Evolutionary conservation across 2,113 vertebrate genomes (phyloP).

Genomic region (Sapayoa aenigma): DNA sequence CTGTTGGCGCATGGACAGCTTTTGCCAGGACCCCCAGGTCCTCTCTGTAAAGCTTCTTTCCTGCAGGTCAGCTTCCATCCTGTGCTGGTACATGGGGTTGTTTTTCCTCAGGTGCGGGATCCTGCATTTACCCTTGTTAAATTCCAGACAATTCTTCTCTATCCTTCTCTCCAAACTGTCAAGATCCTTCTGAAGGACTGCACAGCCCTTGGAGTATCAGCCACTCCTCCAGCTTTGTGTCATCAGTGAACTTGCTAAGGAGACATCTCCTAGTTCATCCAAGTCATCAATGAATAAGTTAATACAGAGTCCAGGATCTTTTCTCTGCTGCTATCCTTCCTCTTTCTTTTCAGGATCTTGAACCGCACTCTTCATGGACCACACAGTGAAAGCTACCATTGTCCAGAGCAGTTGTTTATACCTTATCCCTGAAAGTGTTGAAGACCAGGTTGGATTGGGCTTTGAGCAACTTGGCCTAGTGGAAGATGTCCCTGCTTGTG

Average conservation of each 20-base stretch:
- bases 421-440: not conserved
- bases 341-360: not conserved
- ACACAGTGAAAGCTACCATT: not conserved
- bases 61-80: not conserved
- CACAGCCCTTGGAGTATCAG: not conserved
- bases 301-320: not conserved
- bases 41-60: not conserved
- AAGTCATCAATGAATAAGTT: not conserved
- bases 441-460: not conserved
- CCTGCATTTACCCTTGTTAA: not conserved
- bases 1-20: not conserved
- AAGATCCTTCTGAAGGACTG: not conserved
- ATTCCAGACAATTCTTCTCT: not conserved
- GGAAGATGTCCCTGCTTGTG: not conserved
- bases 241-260: not conserved
- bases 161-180: not conserved
- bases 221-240: not conserved
- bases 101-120: not conserved
- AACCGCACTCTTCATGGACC: not conserved
- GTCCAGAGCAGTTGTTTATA: not conserved
- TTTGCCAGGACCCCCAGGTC: not conserved
- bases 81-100: not conserved
- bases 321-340: not conserved
- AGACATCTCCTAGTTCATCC: not conserved
- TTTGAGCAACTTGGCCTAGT: not conserved